A percentile compares a stretch with the other conserved stretches of the same genome.
phyloP scores from a whole-genome alignment of 2,888 invertebrate species.

The Diloba caeruleocephala region DNA sequence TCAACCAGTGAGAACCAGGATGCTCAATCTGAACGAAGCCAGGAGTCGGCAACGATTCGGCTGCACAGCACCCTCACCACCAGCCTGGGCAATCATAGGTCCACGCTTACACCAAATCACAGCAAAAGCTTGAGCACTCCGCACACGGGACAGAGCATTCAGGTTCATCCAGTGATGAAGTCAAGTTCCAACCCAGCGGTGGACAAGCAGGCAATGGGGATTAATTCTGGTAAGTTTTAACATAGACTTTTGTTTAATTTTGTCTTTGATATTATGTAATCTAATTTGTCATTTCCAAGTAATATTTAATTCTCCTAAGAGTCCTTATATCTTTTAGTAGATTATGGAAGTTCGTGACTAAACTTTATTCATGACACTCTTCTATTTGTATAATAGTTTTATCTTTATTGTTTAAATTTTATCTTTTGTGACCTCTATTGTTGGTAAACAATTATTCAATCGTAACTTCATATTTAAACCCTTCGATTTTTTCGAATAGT shows the following conservation, averaged over 20 bases:
- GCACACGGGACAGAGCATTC: slow-evolving; percentile 79
- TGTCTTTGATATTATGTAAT: not conserved
- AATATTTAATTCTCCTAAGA: too few relatives aligned
- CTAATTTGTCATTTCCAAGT: not conserved
- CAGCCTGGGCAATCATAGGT: slow-evolving; percentile 61
- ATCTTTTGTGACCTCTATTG: too few relatives aligned
- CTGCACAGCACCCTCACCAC: slow-evolving; percentile 65
- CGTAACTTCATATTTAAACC: too few relatives aligned
- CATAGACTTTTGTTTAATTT: too few relatives aligned
- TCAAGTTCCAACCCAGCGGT: slow-evolving; percentile 86
- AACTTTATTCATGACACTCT: too few relatives aligned
- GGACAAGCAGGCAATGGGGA: slow-evolving; percentile 86
- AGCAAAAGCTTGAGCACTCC: slow-evolving; percentile 83
- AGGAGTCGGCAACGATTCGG: slow-evolving; percentile 73
- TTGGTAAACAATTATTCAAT: too few relatives aligned
- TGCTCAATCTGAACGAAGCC: slow-evolving; percentile 78
- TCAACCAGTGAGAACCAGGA: slow-evolving; percentile 84
- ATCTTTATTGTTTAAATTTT: too few relatives aligned
- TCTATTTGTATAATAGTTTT: too few relatives aligned
- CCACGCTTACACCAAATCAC: slow-evolving; percentile 77
- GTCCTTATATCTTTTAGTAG: too few relatives aligned
- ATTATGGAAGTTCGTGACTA: too few relatives aligned
- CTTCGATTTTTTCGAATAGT: too few relatives aligned
- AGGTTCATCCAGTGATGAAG: slow-evolving; percentile 85
- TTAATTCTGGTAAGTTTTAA: slow-evolving; percentile 74